Base-by-base conservation (phyloP, 2,113 vertebrate genomes). In the Ailurus styani region DNA sequence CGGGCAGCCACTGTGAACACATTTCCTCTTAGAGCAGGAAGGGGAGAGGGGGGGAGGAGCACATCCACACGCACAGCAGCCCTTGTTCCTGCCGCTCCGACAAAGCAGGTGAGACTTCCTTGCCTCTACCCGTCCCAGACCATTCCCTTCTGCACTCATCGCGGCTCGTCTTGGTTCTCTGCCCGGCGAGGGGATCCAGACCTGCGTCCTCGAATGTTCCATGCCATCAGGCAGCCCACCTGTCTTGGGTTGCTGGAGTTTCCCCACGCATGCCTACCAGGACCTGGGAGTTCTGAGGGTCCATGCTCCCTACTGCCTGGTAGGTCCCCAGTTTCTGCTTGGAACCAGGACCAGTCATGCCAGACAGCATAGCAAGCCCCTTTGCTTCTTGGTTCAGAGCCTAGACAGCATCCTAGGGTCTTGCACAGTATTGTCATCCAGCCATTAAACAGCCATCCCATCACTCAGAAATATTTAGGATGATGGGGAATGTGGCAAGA, bases 61-160 rank as follows among this genome's bases (percentile, higher is more conserved):
- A 37, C 45, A 7, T 42, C 18, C 17, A 1, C 18, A 47, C 29
- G 29, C 5, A 5, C 57, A 7, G 1, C 6, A 2, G 45, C 7
- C 42, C 62, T 42, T 25, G 29, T 40, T 7, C 77, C 62, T 18
- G 4, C 5, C 1, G 42, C 23, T 70, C 60, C 27, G 11, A 7
- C 11, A 2, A 34, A 12, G n/a, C 10, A 5, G n/a, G 23, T 5
- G 9, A 9, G 3, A 31, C 27, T 10, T 87, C 66, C 66, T 42
- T 68, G 25, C 27, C 62, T 54, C n/a, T 7, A 0, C 6, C 3
- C 3, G 0, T 42, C 66, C 75, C 20, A 25, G 21, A 21, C 62
- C 34, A 17, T 34, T 42, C 29, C 37, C 20, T 64, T 29, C 21
- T 23, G 34, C 7, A 2, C 73, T 27, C 47, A 55, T 34, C 60